Percentiles rank a stretch among this genome's conserved stretches.
phyloP scores from a whole-genome alignment of 2,888 invertebrate genomes.

The Beris chalybata region DNA sequence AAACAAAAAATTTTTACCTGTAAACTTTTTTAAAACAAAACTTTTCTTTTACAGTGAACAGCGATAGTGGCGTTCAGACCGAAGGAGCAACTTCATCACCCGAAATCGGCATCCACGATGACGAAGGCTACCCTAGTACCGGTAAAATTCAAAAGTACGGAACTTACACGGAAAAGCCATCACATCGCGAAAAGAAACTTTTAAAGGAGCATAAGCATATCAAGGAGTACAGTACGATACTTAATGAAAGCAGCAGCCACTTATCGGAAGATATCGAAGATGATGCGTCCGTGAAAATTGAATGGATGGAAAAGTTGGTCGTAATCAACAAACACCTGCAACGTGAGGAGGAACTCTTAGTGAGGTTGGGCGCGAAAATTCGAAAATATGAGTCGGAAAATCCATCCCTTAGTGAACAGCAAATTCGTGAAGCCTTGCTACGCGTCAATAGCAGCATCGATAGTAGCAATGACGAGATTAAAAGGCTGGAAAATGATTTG shows the following conservation, averaged over 20 bases:
- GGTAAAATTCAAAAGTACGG: neutral
- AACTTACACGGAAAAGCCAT: slow-evolving; percentile 43
- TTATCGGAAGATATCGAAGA: slow-evolving; percentile 48
- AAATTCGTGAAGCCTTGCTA: slow-evolving; percentile 58
- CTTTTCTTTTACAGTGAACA: slow-evolving; percentile 57
- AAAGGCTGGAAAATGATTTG: slow-evolving; percentile 59
- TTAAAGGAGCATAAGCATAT: slow-evolving; percentile 62
- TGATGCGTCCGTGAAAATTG: slow-evolving; percentile 65
- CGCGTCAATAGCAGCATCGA: slow-evolving; percentile 61
- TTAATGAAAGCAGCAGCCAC: slow-evolving; percentile 40
- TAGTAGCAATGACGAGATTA: slow-evolving; percentile 60
- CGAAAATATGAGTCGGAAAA: slow-evolving; percentile 63
- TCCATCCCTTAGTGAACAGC: slow-evolving; percentile 49
- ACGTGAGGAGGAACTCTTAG: slow-evolving; percentile 72
- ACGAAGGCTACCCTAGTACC: slow-evolving; percentile 28
- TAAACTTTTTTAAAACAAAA: slow-evolving; percentile 2
- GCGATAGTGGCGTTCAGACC: slow-evolving; percentile 70
- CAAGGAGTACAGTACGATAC: slow-evolving; percentile 58
- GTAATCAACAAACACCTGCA: slow-evolving; percentile 73
- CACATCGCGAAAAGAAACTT: slow-evolving; percentile 60
- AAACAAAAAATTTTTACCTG: neutral
- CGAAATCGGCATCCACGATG: slow-evolving; percentile 43
- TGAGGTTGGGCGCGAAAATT: slow-evolving; percentile 67
- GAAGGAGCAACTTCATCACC: slow-evolving; percentile 60
- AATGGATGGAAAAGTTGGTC: slow-evolving; percentile 71